These are phyloP conservation scores for Vireo altiloquus DNA, from an alignment of 2,113 vertebrate genomes.

Conservation along the genomic window DNA sequence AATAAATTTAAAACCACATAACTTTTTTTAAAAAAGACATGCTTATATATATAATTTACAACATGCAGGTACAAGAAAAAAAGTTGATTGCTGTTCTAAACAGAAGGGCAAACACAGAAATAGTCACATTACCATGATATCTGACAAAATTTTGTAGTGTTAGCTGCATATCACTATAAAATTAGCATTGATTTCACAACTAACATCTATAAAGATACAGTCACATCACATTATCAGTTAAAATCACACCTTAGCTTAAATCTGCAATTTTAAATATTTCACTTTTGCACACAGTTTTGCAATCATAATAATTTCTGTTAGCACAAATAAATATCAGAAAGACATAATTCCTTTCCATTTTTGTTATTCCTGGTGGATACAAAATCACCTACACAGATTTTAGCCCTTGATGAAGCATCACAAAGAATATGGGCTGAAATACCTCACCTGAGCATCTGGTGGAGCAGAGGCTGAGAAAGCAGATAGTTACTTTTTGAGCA, in stretches of 20 bases:
- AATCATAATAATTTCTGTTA: not conserved
- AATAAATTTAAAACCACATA: not conserved
- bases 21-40: not conserved
- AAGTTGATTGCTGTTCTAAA: not conserved
- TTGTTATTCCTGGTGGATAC: not conserved
- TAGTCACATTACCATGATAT: not conserved
- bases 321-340: not conserved
- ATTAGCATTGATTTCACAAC: not conserved
- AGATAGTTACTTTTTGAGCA: not conserved
- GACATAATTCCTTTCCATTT: not conserved
- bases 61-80: not conserved
- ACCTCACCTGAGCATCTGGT: not conserved
- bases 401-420: not conserved
- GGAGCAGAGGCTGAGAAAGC: not conserved
- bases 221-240: not conserved
- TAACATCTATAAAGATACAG: not conserved
- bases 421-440: not conserved
- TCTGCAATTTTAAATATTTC: not conserved
- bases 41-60: not conserved
- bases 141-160: not conserved
- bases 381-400: not conserved
- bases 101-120: not conserved
- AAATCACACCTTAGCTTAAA: not conserved
- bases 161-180: not conserved
- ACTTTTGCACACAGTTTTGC: not conserved